Percentiles rank a stretch among this genome's conserved stretches.
These are phyloP conservation scores for Quadriops clusia DNA, from an alignment of 2,888 invertebrate species.

Conservation along the genomic window DNA sequence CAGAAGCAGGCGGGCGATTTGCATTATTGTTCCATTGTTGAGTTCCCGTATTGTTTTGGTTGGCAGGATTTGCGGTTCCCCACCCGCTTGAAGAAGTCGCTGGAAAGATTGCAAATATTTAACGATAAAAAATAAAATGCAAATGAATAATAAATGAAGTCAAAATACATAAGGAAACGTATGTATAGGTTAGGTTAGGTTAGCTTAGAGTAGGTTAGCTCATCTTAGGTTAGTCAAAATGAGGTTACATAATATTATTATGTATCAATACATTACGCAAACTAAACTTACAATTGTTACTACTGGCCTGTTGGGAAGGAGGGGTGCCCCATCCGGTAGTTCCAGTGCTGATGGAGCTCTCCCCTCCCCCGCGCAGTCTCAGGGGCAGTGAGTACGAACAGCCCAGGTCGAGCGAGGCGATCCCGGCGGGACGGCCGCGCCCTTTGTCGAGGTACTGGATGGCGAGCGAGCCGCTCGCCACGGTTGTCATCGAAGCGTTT, in stretches of 20 bases:
- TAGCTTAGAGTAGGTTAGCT: too few relatives aligned
- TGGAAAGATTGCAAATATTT: too few relatives aligned
- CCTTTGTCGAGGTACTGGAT: conserved; percentile 19
- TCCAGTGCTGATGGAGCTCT: conserved; percentile 64
- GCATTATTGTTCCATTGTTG: conserved; percentile 36
- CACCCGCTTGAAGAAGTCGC: conserved; percentile 44
- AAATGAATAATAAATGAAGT: too few relatives aligned
- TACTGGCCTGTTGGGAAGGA: conserved; percentile 49
- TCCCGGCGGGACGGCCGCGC: conserved; percentile 9
- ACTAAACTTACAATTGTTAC: conserved; percentile 42
- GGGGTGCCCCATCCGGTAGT: conserved; percentile 71
- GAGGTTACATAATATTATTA: too few relatives aligned
- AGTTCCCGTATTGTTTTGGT: conserved; percentile 33
- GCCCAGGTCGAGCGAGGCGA: conserved; percentile 13
- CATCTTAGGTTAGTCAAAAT: too few relatives aligned
- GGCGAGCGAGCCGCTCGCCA: conserved; percentile 10
- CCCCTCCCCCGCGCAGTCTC: conserved; percentile 65
- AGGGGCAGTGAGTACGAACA: conserved; percentile 37
- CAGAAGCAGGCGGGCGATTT: conserved; percentile 30
- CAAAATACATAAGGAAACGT: too few relatives aligned
- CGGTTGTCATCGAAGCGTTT: conserved; percentile 11
- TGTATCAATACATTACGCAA: too few relatives aligned
- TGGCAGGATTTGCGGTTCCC: conserved; percentile 38
- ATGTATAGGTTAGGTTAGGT: too few relatives aligned
- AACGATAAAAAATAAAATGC: too few relatives aligned